A percentile compares a stretch with the other conserved stretches of the same genome.
These are phyloP conservation scores for Brachionus manjavacas DNA, from an alignment of 1,140 invertebrate genomes.

Conservation along the genomic window DNA sequence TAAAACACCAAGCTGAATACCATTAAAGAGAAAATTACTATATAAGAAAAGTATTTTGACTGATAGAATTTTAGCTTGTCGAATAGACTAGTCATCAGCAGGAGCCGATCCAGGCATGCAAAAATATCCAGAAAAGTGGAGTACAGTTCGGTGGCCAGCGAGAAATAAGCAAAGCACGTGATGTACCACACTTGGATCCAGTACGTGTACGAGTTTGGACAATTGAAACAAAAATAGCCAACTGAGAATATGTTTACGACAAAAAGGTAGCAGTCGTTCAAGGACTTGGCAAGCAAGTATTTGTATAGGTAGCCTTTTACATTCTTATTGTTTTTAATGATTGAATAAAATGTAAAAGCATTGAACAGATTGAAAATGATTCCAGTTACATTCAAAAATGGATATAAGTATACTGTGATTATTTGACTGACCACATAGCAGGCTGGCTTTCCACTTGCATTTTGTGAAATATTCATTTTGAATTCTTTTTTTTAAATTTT, in stretches of 20 bases:
- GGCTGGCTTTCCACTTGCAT: neutral
- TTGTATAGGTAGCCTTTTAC: neutral
- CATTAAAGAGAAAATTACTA: neutral
- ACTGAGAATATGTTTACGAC: neutral
- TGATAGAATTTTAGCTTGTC: neutral
- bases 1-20: neutral
- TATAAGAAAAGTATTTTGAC: neutral
- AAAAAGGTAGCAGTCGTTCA: neutral
- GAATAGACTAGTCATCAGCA: neutral
- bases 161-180: neutral
- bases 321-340: neutral
- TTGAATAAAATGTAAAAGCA: conserved; percentile 6
- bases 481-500: neutral
- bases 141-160: neutral
- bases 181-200: conserved; percentile 19
- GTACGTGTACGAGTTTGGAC: neutral
- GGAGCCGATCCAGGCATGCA: neutral
- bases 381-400: neutral
- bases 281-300: neutral
- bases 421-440: neutral
- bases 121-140: conserved; percentile 22
- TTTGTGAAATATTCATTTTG: neutral
- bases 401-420: neutral
- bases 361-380: neutral
- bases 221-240: neutral